Evolutionary conservation across 2,797 vertebrate genomes (phyloP).

Genomic region (Anolis apletophallus): DNA sequence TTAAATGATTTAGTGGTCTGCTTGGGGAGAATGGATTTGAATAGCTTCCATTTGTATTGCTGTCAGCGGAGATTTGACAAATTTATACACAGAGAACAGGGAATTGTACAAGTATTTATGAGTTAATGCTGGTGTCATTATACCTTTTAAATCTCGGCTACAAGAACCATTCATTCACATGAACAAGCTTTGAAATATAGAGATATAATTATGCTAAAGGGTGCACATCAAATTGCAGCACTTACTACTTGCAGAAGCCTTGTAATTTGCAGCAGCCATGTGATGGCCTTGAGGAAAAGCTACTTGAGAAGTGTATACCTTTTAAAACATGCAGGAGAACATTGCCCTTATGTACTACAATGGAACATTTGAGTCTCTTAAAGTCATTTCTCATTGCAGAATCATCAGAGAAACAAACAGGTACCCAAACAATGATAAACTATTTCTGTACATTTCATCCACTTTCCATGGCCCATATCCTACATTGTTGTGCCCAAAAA

Average conservation of each 20-base stretch:
- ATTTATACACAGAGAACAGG: constrained; percentile 26
- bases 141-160: constrained; percentile 23
- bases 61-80: constrained; percentile 43
- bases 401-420: too few species aligned
- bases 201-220: not conserved
- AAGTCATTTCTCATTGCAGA: too few species aligned
- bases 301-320: not conserved
- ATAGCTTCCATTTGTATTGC: constrained; percentile 44
- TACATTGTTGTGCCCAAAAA: too few species aligned
- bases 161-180: constrained; percentile 12
- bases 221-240: not conserved
- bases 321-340: not conserved
- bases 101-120: constrained; percentile 39
- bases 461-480: too few species aligned
- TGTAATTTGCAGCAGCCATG: not conserved
- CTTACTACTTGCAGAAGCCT: not conserved
- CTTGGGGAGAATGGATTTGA: constrained; percentile 50
- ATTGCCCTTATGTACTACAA: too few species aligned
- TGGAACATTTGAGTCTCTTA: too few species aligned
- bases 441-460: too few species aligned
- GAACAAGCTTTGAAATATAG: not conserved
- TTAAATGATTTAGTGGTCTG: constrained; percentile 45
- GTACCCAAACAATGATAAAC: too few species aligned
- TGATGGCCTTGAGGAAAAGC: not conserved
- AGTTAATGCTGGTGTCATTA: constrained; percentile 41